These are phyloP conservation scores for Philonicus albiceps DNA, from an alignment of 2,888 invertebrate species.

Conservation along the genomic window DNA sequence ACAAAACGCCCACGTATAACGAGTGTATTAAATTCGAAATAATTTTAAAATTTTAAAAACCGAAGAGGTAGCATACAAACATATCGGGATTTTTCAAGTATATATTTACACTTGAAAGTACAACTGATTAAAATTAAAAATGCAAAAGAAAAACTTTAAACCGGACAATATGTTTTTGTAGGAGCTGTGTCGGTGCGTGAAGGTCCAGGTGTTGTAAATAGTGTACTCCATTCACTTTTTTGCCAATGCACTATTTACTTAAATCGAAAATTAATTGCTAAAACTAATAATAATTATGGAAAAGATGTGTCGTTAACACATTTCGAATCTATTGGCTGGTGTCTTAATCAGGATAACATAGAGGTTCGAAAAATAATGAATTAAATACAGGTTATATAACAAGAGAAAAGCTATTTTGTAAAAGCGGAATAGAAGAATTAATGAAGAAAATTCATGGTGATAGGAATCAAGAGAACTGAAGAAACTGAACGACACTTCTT, in stretches of 20 bases:
- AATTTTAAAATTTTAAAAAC: no score
- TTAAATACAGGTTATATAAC: background rate
- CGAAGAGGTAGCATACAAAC: no score
- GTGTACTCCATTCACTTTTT: slow-evolving; percentile 36
- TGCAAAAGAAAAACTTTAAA: no score
- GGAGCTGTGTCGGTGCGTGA: background rate
- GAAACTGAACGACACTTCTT: no score
- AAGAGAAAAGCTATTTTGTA: background rate
- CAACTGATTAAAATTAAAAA: no score
- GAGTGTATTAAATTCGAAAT: no score
- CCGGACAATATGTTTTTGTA: no score
- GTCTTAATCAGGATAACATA: background rate
- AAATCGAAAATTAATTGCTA: slow-evolving; percentile 33
- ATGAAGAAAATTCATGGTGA: background rate
- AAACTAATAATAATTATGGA: slow-evolving; percentile 34
- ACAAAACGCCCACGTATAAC: no score
- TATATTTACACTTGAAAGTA: no score
- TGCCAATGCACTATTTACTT: slow-evolving; percentile 22
- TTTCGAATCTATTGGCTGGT: slow-evolving; percentile 1
- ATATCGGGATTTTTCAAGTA: no score
- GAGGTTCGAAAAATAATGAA: background rate
- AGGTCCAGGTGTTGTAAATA: slow-evolving; percentile 15
- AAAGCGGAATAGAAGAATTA: background rate
- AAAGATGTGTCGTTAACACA: slow-evolving; percentile 20
- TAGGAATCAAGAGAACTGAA: background rate